Evolutionary conservation across 2,888 invertebrate species (phyloP).

Genomic region (Mimas tiliae): DNA sequence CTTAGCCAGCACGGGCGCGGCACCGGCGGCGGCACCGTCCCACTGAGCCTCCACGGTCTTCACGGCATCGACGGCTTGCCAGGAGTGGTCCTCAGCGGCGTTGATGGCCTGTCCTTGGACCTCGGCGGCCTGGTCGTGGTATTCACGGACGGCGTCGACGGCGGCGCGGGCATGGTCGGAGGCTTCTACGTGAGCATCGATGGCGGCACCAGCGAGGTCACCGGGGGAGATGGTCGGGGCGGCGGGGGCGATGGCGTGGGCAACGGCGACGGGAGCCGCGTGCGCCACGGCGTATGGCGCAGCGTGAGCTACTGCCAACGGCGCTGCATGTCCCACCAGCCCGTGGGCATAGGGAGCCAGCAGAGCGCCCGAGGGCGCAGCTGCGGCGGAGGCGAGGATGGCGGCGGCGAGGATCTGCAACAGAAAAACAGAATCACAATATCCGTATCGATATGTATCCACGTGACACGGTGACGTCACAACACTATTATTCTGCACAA

Average conservation of each 20-base stretch:
- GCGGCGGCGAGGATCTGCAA: slow-evolving; percentile 84
- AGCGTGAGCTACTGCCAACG: slow-evolving; percentile 49
- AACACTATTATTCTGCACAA: slow-evolving; percentile 38
- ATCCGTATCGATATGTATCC: slow-evolving; percentile 27
- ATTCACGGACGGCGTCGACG: slow-evolving; percentile 72
- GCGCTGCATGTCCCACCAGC: slow-evolving; percentile 49
- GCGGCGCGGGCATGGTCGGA: slow-evolving; percentile 77
- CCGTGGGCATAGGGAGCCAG: slow-evolving; percentile 65
- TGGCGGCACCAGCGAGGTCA: slow-evolving; percentile 73
- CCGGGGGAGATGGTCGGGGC: slow-evolving; percentile 77
- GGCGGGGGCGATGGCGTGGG: slow-evolving; percentile 55
- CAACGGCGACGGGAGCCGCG: slow-evolving; percentile 54
- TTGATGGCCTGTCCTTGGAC: slow-evolving; percentile 76
- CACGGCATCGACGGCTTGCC: slow-evolving; percentile 77
- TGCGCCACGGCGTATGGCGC: slow-evolving; percentile 55
- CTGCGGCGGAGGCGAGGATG: slow-evolving; percentile 78
- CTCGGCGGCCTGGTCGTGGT: slow-evolving; percentile 77
- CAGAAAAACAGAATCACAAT: slow-evolving; percentile 24
- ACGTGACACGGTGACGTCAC: slow-evolving; percentile 38
- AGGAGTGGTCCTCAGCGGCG: slow-evolving; percentile 79
- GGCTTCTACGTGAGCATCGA: slow-evolving; percentile 77
- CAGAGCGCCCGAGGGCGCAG: slow-evolving; percentile 70
- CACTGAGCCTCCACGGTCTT: slow-evolving; percentile 75
- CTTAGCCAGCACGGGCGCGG: slow-evolving; percentile 74
- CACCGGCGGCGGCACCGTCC: slow-evolving; percentile 78